A percentile compares a stretch with the other conserved stretches of the same genome.
Conservation (phyloP, 2,888 invertebrate genomes). For the Acholoe squamosa region DNA sequence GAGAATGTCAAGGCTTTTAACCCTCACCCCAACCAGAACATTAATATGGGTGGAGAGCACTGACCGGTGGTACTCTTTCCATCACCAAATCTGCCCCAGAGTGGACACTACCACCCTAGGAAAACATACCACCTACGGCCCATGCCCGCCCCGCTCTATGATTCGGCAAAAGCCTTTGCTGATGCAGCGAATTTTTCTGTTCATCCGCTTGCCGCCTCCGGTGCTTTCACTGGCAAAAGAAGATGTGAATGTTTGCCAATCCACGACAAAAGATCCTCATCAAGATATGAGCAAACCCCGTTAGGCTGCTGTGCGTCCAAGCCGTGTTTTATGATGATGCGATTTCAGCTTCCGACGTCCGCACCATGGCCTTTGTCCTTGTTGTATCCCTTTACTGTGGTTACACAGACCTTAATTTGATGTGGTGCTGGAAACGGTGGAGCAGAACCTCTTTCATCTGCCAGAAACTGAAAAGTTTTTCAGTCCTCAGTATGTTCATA, state of each 20-base stretch:
- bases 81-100: not conserved
- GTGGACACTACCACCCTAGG: not conserved
- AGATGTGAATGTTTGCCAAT: not conserved
- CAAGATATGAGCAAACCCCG: slow-evolving; percentile 23
- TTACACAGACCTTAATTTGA: too few relatives aligned
- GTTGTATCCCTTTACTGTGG: not conserved
- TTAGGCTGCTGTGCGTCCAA: not conserved
- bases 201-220: not conserved
- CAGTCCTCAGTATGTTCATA: too few relatives aligned
- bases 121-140: not conserved
- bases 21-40: not conserved
- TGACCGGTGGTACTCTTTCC: not conserved
- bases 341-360: not conserved
- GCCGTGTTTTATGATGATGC: slow-evolving; percentile 1
- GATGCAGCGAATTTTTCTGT: not conserved
- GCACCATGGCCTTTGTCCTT: not conserved
- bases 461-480: too few relatives aligned
- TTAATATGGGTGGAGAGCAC: slow-evolving; percentile 20
- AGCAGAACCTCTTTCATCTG: too few relatives aligned
- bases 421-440: too few relatives aligned
- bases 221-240: not conserved
- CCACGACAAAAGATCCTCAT: slow-evolving; percentile 33
- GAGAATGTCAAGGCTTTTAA: slow-evolving; percentile 57
- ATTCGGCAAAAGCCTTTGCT: not conserved
- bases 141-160: not conserved